Conservation (phyloP, 2,888 invertebrate species). For the Phyllotreta striolata region DNA sequence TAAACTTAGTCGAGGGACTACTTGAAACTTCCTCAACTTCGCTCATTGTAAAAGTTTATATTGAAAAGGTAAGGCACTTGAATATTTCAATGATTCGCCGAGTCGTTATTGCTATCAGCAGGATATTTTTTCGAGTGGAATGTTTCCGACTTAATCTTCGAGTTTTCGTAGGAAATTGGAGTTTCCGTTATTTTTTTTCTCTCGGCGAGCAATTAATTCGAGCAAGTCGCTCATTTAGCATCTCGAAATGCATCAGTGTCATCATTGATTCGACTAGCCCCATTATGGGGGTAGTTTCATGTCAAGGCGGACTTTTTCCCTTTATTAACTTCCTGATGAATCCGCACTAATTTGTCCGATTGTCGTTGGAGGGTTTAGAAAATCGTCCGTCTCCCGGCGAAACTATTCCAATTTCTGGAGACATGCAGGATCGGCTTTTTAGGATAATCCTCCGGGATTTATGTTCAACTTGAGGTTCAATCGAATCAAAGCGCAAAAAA, state of each 20-base stretch:
- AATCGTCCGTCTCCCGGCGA: slow-evolving; percentile 5
- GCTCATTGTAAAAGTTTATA: slow-evolving; percentile 29
- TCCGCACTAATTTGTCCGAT: slow-evolving; percentile 22
- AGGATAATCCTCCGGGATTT: slow-evolving; percentile 7
- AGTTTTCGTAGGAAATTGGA: too few relatives aligned
- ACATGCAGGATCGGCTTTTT: slow-evolving; percentile 13
- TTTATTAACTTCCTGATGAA: slow-evolving; percentile 30
- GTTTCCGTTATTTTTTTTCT: too few relatives aligned
- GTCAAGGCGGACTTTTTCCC: slow-evolving; percentile 31
- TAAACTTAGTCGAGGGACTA: slow-evolving; percentile 24
- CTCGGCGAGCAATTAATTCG: too few relatives aligned
- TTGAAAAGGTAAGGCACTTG: slow-evolving; percentile 28
- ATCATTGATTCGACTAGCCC: background rate
- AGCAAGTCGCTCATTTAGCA: background rate
- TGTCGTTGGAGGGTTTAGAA: slow-evolving; percentile 11
- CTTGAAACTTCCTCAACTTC: slow-evolving; percentile 27
- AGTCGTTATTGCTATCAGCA: slow-evolving; percentile 27
- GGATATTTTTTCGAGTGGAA: slow-evolving; percentile 14
- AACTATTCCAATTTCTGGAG: slow-evolving; percentile 14
- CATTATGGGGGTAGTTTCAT: slow-evolving; percentile 32
- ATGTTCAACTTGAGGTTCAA: too few relatives aligned
- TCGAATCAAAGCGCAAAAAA: too few relatives aligned
- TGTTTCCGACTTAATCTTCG: too few relatives aligned
- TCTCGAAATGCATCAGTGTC: slow-evolving; percentile 18
- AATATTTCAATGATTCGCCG: slow-evolving; percentile 3